Evolutionary conservation across 2,113 vertebrate genomes (phyloP).

Genomic region (Scortum barcoo): DNA sequence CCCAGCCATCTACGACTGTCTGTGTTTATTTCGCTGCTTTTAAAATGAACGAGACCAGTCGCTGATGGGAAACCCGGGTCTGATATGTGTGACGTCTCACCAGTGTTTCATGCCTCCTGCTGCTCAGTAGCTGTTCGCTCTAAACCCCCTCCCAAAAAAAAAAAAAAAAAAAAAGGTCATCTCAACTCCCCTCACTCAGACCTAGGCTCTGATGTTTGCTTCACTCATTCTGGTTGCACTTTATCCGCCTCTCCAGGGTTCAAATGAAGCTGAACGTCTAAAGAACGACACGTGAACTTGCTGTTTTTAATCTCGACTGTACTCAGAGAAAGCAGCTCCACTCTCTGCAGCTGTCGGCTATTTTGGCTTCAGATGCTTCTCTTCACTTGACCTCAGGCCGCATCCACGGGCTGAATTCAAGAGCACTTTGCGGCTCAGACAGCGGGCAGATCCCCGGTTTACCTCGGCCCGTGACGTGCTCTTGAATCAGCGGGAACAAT

Average conservation of each 20-base stretch:
- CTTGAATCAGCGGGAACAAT: slow-evolving; percentile 47
- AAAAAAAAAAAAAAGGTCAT: no score
- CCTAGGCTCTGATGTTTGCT: slow-evolving; percentile 40
- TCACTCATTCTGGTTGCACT: neutral
- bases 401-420: slow-evolving; percentile 49
- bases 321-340: neutral
- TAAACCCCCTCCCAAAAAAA: neutral
- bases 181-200: slow-evolving; percentile 44
- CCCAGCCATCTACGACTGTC: neutral
- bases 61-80: slow-evolving; percentile 40
- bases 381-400: slow-evolving; percentile 35
- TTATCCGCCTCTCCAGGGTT: neutral
- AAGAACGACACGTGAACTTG: neutral
- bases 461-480: slow-evolving; percentile 1
- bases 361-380: slow-evolving; percentile 28
- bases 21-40: neutral
- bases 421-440: slow-evolving; percentile 25
- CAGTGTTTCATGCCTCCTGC: slow-evolving; percentile 90
- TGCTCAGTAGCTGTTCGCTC: slow-evolving; percentile 18
- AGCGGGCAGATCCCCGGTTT: neutral
- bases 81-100: slow-evolving; percentile 85
- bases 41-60: neutral
- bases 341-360: neutral
- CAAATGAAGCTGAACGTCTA: slow-evolving; percentile 9
- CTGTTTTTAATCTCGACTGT: neutral